Conservation (phyloP, 2,113 vertebrate species). For the Ammodramus savannarum region DNA sequence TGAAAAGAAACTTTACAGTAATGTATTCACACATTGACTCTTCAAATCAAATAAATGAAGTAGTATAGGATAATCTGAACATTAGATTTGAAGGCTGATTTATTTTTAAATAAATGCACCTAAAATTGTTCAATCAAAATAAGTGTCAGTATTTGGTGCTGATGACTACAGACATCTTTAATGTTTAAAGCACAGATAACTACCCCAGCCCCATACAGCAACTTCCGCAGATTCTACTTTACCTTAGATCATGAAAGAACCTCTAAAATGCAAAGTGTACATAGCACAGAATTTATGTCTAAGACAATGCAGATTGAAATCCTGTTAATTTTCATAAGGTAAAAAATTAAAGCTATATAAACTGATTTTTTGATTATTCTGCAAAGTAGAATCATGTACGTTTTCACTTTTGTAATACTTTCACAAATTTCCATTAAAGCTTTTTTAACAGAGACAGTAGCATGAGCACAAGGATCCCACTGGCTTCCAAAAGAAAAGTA, state of each 20-base stretch:
- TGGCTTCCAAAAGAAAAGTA: slow-evolving; percentile 46
- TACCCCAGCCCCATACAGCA: slow-evolving; percentile 38
- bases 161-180: slow-evolving; percentile 55
- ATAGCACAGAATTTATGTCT: slow-evolving; percentile 25
- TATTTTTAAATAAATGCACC: slow-evolving; percentile 61
- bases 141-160: slow-evolving; percentile 63
- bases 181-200: slow-evolving; percentile 60
- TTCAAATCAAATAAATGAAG: slow-evolving; percentile 66
- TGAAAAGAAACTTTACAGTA: slow-evolving; percentile 82
- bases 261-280: slow-evolving; percentile 33
- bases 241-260: slow-evolving; percentile 34
- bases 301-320: slow-evolving; percentile 53
- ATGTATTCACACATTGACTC: slow-evolving; percentile 65
- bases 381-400: slow-evolving; percentile 70
- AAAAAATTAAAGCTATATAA: slow-evolving; percentile 75
- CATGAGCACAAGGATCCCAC: slow-evolving; percentile 22
- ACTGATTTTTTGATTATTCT: slow-evolving; percentile 66
- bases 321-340: slow-evolving; percentile 35
- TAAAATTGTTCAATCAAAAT: slow-evolving; percentile 65
- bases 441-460: slow-evolving; percentile 56
- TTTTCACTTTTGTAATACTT: slow-evolving; percentile 49
- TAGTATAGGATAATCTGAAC: slow-evolving; percentile 46
- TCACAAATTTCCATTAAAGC: slow-evolving; percentile 67
- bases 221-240: slow-evolving; percentile 63
- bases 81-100: slow-evolving; percentile 67